Base-by-base conservation (phyloP, 2,888 invertebrate species). In the Platycheirus albimanus region DNA sequence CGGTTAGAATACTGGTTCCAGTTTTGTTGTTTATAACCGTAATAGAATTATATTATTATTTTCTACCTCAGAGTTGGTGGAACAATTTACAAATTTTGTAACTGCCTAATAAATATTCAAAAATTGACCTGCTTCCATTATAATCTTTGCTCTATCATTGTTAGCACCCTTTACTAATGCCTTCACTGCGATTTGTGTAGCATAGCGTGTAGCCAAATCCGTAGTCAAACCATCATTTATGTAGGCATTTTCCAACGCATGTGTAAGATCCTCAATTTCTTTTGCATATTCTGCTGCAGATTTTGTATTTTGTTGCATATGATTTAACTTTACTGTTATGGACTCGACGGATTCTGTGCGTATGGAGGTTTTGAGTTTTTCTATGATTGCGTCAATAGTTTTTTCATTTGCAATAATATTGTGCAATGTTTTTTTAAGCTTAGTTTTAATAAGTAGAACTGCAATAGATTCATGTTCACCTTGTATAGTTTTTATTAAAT, bases 371-470 rank as follows among this genome's bases (percentile, higher is more conserved):
- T 45, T 19, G 3, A 45, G 19, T 11, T 19, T 45, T 11, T 45
- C 10, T 19, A 45, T 19, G 19, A 45, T 45, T 8, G 45, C 17
- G 19, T 19, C 19, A 45, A 45, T 11, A 45, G 19, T 45, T 45
- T 19, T 45, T 45, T 45, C 45, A 45, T 45, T 19, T 45, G 45
- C 45, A 19, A 45, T 19, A 19, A 45, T 45, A 19, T 45, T 45
- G 5, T 45, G 45, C 8, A 45, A 17, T 45, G 45, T 45, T 19
- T 24, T 41, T n/a, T 41, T 41, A 24, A 58, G 30, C 41, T 61
- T 61, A 30, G 61, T 61, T 61, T 61, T 45, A 45, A 45, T 45
- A 11, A 61, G 45, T 3, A 30, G 45, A 17, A 45, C 33, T 45
- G 45, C 61, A 30, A 19, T 45, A 28, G 43, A 28, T 1, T 61